phyloP scores from a whole-genome alignment of 2,113 vertebrate genomes.

The human region DNA sequence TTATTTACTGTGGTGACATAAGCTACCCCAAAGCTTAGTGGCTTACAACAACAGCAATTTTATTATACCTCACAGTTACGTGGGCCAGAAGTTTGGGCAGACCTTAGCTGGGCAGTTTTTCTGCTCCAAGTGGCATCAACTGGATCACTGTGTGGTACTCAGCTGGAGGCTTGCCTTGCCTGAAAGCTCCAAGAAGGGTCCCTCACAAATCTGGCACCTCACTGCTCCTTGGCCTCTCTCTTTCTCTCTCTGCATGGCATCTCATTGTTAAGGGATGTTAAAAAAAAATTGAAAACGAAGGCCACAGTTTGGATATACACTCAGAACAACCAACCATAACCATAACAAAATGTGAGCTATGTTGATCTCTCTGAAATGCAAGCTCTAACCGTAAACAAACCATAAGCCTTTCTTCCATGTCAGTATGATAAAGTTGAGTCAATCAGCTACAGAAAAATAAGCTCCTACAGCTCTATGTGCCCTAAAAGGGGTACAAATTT shows the following conservation, averaged over 20 bases:
- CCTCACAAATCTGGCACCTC: background rate
- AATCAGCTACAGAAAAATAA: background rate
- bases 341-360: background rate
- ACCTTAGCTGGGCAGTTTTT: background rate
- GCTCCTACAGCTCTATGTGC: background rate
- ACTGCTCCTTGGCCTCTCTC: background rate
- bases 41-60: background rate
- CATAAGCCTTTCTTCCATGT: background rate
- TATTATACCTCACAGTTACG: background rate
- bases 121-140: background rate
- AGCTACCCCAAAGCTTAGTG: background rate
- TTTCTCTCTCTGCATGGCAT: background rate
- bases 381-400: background rate
- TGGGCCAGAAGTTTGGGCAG: background rate
- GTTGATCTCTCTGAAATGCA: background rate
- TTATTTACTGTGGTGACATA: background rate
- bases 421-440: background rate
- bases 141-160: background rate
- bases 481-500: background rate
- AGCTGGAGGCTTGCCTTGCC: background rate
- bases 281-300: background rate
- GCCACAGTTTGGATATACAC: background rate
- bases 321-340: background rate
- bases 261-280: background rate
- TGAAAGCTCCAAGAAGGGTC: background rate